Evolutionary conservation across 2,888 invertebrate genomes (phyloP), one percentile per base, ranked within the genome.

Genomic region (Drosophila eohydei): DNA sequence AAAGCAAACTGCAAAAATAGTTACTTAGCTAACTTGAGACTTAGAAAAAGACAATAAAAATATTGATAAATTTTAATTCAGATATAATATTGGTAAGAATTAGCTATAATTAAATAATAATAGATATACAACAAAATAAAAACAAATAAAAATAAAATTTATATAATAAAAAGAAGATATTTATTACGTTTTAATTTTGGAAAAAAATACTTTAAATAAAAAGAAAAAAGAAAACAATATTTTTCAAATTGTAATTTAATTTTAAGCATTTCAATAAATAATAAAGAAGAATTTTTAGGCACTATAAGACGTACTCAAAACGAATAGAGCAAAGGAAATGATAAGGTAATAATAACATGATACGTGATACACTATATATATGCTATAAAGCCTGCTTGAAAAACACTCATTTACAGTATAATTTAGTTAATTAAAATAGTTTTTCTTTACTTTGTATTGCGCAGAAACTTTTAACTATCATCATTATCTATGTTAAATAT

Each of bases 1-100:
- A n/a, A 43, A 46, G 52, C 34, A 41, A 55, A 43, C 44, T 38
- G 44, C 69, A 30, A 30, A 50, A 57, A 36, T 36, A 2, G 34
- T 40, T 51, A 2, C 14, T 2, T 8, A 55, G 14, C 30, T 6
- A 38, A 54, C 11, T 4, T 9, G 0, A 54, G 40, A 16, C 4
- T 11, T 12, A 2, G 14, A 8, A 14, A 7, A 14, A 43, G 14
- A 5, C 8, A 14, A 32, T 3, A 26, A 2, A n/a, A 28, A 40
- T 8, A 12, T 36, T 46, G 5, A 1, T 2, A 32, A 9, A 34
- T 34, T 6, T 12, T 16, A 4, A 6, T 3, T 14, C 6, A 14
- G 1, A 5, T 11, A 44, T 44, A 43, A 12, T 43, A 2, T 43
- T 4, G 21, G 21, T 5, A 9, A 43, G 4, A 4, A 4, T 11